Evolutionary conservation across 2,888 invertebrate genomes (phyloP).

Genomic region (Gonocerus acuteangulatus): DNA sequence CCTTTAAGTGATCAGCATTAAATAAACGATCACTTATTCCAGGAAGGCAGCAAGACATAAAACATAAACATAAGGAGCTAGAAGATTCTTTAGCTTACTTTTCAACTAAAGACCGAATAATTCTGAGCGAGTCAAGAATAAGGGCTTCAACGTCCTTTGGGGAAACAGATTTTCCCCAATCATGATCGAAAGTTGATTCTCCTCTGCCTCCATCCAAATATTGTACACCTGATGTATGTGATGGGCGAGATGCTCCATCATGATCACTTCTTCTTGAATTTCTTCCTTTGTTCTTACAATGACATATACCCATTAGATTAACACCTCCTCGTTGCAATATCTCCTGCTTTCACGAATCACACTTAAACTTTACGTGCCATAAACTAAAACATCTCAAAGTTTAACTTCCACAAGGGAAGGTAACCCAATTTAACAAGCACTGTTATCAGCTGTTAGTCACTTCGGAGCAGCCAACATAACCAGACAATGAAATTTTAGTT

Average conservation of each 20-base stretch:
- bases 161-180: conserved; percentile 36
- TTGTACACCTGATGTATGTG: neutral
- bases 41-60: no score
- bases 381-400: conserved; percentile 23
- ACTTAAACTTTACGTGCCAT: neutral
- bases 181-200: conserved; percentile 16
- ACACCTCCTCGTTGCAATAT: neutral
- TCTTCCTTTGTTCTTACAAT: conserved; percentile 31
- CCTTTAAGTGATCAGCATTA: no score
- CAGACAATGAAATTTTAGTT: neutral
- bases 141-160: conserved; percentile 56
- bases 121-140: conserved; percentile 68
- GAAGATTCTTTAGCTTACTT: no score
- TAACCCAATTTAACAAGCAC: conserved; percentile 24
- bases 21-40: no score
- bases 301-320: conserved; percentile 35
- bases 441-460: conserved; percentile 24
- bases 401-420: conserved; percentile 24
- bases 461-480: conserved; percentile 12
- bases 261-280: conserved; percentile 16
- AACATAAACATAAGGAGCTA: no score
- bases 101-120: conserved; percentile 75
- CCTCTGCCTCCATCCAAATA: neutral
- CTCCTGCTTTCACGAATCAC: conserved; percentile 7
- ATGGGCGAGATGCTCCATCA: conserved; percentile 4